A percentile compares a stretch with the other conserved stretches of the same genome.
Conservation (phyloP, 2,113 vertebrate genomes). For the Ranitomeya variabilis region DNA sequence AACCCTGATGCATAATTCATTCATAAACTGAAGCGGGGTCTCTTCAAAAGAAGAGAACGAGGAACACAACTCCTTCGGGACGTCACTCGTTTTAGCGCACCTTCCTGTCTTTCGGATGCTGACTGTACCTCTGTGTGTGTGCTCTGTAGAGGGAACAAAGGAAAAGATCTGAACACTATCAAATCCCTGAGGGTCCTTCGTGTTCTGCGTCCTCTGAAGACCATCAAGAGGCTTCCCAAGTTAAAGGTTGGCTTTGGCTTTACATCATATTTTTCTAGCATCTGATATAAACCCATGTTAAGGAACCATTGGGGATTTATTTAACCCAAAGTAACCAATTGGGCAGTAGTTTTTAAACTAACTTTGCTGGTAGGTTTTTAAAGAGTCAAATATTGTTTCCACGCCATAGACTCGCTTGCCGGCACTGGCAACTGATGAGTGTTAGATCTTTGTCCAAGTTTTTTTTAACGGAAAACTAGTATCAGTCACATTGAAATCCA, state of each 20-base stretch:
- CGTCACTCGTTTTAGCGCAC: not conserved
- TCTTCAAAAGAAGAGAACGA: not conserved
- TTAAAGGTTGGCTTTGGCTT: slow-evolving; percentile 82
- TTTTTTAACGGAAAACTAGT: too few species aligned
- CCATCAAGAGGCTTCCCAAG: slow-evolving; percentile 94
- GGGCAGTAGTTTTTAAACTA: not conserved
- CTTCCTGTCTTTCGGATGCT: not conserved
- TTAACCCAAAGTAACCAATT: not conserved
- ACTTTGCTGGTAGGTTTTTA: not conserved
- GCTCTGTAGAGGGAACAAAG: slow-evolving; percentile 89
- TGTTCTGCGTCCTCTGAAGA: slow-evolving; percentile 91
- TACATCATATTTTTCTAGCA: not conserved
- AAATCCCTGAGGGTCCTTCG: slow-evolving; percentile 92
- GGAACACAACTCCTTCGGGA: not conserved
- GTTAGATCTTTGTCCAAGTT: too few species aligned
- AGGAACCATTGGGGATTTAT: not conserved
- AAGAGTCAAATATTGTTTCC: not conserved
- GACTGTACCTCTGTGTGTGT: slow-evolving; percentile 52
- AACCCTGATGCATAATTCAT: slow-evolving; percentile 12
- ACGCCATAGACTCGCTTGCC: not conserved
- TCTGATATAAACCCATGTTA: not conserved
- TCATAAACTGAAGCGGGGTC: not conserved
- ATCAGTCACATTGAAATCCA: too few species aligned
- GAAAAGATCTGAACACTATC: slow-evolving; percentile 97
- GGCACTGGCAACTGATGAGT: not conserved